Percentiles rank a stretch among this genome's conserved stretches.
Evolutionary conservation across 2,113 vertebrate genomes (phyloP).

Genomic region (Oncorhynchus kisutch): DNA sequence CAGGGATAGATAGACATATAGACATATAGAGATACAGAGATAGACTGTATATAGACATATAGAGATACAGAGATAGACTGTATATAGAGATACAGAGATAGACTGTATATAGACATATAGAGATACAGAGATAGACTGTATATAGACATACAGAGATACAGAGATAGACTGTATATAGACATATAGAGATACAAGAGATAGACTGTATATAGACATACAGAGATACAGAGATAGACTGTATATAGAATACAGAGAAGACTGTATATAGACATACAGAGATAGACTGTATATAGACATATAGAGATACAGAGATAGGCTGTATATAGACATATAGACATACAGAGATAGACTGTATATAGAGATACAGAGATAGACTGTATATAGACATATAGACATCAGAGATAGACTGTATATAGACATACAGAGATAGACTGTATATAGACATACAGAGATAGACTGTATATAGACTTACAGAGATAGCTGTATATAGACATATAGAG

Average conservation of each 20-base stretch:
- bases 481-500: neutral
- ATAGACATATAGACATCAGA: no score
- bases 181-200: neutral
- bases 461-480: no score
- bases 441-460: no score
- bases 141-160: no score
- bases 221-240: neutral
- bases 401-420: neutral
- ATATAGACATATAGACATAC: neutral
- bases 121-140: neutral
- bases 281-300: neutral
- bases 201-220: no score
- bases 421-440: neutral
- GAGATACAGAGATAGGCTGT: neutral
- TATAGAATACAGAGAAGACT: slow-evolving; percentile 3
- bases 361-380: neutral
- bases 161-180: neutral
- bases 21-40: neutral
- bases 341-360: no score
- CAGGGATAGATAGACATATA: neutral
- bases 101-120: neutral
- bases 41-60: no score
- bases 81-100: neutral
- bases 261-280: no score
- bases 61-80: neutral